Conservation (phyloP, 2,888 invertebrate genomes). For the Corbicula japonica region DNA sequence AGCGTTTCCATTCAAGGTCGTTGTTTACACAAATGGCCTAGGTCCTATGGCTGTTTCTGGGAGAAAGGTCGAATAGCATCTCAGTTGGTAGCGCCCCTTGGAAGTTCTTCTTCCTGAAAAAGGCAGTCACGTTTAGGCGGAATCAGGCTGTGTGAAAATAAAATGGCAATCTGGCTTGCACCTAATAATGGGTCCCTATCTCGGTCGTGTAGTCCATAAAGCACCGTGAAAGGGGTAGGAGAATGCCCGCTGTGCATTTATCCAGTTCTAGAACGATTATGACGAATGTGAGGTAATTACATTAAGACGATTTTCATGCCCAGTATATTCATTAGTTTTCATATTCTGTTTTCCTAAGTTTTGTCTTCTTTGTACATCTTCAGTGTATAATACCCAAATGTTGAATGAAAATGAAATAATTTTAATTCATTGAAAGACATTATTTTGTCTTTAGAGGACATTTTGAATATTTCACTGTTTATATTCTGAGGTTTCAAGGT, state of each 20-base stretch:
- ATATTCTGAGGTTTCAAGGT: too few relatives aligned
- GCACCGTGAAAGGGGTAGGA: conserved; percentile 13
- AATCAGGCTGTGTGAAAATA: conserved; percentile 10
- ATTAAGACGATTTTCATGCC: conserved; percentile 17
- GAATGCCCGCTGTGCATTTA: conserved; percentile 24
- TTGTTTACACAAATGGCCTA: conserved; percentile 18
- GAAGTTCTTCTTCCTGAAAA: not conserved
- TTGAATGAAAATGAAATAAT: too few relatives aligned
- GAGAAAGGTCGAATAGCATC: not conserved
- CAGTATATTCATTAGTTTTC: conserved; percentile 7
- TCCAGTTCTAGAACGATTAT: conserved; percentile 37
- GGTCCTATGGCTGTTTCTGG: too few relatives aligned
- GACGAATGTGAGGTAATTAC: conserved; percentile 36
- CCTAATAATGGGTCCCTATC: conserved; percentile 29
- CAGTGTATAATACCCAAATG: conserved; percentile 4
- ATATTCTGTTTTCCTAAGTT: not conserved
- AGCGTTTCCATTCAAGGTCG: conserved; percentile 28
- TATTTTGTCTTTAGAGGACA: too few relatives aligned
- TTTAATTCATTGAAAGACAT: too few relatives aligned
- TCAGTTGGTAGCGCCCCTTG: not conserved
- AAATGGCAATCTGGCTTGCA: conserved; percentile 31
- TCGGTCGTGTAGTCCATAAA: conserved; percentile 19
- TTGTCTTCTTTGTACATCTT: not conserved
- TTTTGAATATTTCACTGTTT: too few relatives aligned
- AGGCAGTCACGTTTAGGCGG: conserved; percentile 21